phyloP scores from a whole-genome alignment of 1,140 invertebrate species.

The Lasioglossum albipes region DNA sequence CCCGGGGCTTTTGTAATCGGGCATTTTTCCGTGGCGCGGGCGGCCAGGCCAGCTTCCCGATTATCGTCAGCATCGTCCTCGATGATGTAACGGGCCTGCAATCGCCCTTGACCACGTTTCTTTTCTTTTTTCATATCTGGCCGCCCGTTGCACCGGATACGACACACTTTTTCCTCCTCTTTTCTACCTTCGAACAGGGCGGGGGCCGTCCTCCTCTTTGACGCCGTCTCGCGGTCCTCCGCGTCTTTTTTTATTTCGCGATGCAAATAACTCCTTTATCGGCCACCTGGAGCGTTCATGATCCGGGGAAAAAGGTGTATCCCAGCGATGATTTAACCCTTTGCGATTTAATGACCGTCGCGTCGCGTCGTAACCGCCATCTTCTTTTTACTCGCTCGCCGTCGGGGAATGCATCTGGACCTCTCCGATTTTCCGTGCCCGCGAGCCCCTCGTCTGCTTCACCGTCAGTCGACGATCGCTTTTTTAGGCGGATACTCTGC shows the following conservation, averaged over 20 bases:
- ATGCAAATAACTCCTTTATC: slow-evolving; percentile 46
- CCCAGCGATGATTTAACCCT: slow-evolving; percentile 31
- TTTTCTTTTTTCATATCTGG: slow-evolving; percentile 29
- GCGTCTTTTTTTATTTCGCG: slow-evolving; percentile 30
- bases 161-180: slow-evolving; percentile 34
- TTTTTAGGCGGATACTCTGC: neutral
- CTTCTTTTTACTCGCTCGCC: slow-evolving; percentile 14
- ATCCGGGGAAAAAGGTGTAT: slow-evolving; percentile 17
- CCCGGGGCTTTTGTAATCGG: neutral
- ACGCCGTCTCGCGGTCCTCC: slow-evolving; percentile 1
- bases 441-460: too few species aligned
- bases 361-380: neutral
- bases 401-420: neutral
- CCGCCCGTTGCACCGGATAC: slow-evolving; percentile 29
- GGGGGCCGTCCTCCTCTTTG: too few species aligned
- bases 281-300: slow-evolving; percentile 37
- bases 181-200: neutral
- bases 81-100: slow-evolving; percentile 48
- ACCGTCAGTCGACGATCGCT: too few species aligned
- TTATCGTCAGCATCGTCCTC: slow-evolving; percentile 40
- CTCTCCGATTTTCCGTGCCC: slow-evolving; percentile 6
- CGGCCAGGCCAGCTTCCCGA: slow-evolving; percentile 18
- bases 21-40: neutral
- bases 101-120: slow-evolving; percentile 45
- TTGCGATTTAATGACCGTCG: neutral